Conservation (phyloP, 2,888 invertebrate genomes). For the Chorisops tibialis region DNA sequence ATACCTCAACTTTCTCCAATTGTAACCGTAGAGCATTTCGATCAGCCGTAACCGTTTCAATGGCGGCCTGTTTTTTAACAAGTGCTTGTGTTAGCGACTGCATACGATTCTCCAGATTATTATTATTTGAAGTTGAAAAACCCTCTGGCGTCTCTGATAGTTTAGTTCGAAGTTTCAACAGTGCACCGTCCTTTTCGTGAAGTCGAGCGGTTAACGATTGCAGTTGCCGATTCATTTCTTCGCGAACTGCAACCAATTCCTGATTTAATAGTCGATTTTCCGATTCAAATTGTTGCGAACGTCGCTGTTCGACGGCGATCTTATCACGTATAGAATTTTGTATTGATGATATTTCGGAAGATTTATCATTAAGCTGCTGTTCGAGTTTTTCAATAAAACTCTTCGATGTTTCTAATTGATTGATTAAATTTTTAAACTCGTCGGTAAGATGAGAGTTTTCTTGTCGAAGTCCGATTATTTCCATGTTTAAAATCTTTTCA, state of each 20-base stretch:
- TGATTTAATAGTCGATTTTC: conserved; percentile 47
- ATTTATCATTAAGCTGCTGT: conserved; percentile 21
- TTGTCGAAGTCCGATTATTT: conserved; percentile 59
- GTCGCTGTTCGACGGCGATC: conserved; percentile 53
- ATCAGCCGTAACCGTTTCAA: conserved; percentile 81
- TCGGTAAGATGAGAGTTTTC: conserved; percentile 41
- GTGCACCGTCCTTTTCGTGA: conserved; percentile 55
- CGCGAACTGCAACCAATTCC: conserved; percentile 49
- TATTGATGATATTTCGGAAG: conserved; percentile 1
- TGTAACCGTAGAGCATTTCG: conserved; percentile 81
- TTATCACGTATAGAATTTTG: conserved; percentile 36
- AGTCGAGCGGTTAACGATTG: conserved; percentile 41
- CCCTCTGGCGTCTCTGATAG: conserved; percentile 45
- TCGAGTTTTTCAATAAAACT: conserved; percentile 26
- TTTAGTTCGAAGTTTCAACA: conserved; percentile 57
- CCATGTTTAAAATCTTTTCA: conserved; percentile 54
- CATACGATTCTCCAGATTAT: conserved; percentile 49
- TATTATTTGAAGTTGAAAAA: conserved; percentile 38
- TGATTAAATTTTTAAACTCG: conserved; percentile 39
- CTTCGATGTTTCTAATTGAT: conserved; percentile 37
- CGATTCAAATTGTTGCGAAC: conserved; percentile 49
- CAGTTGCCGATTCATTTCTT: conserved; percentile 48
- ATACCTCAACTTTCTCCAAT: conserved; percentile 73
- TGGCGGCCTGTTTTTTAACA: conserved; percentile 77
- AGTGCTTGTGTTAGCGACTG: conserved; percentile 74